These are phyloP conservation scores for Eilema griseolum DNA, from an alignment of 2,888 invertebrate species.

Conservation along the genomic window DNA sequence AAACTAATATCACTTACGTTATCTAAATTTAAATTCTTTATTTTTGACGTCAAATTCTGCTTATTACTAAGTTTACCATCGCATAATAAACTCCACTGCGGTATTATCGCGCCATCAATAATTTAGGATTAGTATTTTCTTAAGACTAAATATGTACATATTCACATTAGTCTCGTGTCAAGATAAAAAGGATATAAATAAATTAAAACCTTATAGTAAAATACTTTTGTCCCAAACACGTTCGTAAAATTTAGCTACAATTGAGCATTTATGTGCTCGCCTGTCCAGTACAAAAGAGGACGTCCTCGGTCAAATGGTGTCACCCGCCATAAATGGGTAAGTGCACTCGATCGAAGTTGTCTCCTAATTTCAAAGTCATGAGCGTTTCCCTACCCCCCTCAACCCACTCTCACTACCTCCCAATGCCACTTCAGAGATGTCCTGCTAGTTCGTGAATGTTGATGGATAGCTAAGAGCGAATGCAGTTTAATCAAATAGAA, in stretches of 20 bases:
- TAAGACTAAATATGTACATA: no score
- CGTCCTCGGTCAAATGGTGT: conserved; percentile 56
- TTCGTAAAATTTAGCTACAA: background rate
- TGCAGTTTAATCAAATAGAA: conserved; percentile 52
- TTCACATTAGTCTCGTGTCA: no score
- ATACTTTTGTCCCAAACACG: background rate
- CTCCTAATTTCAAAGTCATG: conserved; percentile 80
- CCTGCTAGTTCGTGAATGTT: conserved; percentile 26
- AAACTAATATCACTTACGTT: no score
- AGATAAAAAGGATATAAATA: no score
- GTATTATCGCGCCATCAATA: no score
- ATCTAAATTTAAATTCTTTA: no score
- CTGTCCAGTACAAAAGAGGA: conserved; percentile 36
- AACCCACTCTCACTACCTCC: conserved; percentile 10
- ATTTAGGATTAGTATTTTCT: no score
- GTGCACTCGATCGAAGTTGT: conserved; percentile 67
- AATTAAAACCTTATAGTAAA: no score
- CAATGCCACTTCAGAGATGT: conserved; percentile 23
- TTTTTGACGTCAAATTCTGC: no score
- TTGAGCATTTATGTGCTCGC: conserved; percentile 27
- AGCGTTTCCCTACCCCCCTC: conserved; percentile 56
- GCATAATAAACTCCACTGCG: no score
- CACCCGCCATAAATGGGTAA: conserved; percentile 65
- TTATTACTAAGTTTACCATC: no score
- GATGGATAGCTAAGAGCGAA: conserved; percentile 37